Evolutionary conservation across 2,888 invertebrate genomes (phyloP), one percentile per base, ranked within the genome.

Genomic region (Horisme vitalbata): DNA sequence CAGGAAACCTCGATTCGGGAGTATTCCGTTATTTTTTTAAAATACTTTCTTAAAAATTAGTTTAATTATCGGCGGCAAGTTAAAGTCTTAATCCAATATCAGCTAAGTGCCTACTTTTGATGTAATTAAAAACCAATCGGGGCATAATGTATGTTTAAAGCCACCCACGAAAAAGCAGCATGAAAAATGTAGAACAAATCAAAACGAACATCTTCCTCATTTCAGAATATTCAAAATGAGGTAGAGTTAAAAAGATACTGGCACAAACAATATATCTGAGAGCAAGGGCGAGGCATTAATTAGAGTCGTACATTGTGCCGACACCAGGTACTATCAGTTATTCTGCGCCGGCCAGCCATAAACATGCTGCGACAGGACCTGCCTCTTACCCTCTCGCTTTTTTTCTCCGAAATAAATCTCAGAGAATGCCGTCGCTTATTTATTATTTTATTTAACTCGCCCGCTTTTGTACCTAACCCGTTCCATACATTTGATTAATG

Each of bases 381-480:
- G 72, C 77, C 83, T 84, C 78, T 84, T 81, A 77, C 76, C 68
- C 69, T 71, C 46, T 41, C 49, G 49, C 39, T 49, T 47, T 49
- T 24, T 85, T 88, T 82, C 84, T 78, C 76, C 73, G 77, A 84
- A 85, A 89, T 88, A 89, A 88, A 88, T 89, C 89, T 87, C 79
- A 79, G 75, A 72, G 78, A 82, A 84, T 81, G 80, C 73, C 72
- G 70, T 71, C 65, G 70, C 77, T 84, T 87, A 86, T 89, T 87
- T 86, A 87, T 88, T 86, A 88, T 89, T 88, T 87, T 86, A 84
- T 88, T 84, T 83, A 75, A 77, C 75, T 78, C 69, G 75, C 77
- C 76, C 74, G 79, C 79, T 78, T 84, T 85, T 86, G 74, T 84
- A 75, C 59, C 49, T 72, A 85, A 87, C 88, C 80, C 67, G 87